Evolutionary conservation across 2,797 vertebrate species (phyloP), one percentile per base, ranked within the genome.

Genomic region (Centroberyx gerrardi): DNA sequence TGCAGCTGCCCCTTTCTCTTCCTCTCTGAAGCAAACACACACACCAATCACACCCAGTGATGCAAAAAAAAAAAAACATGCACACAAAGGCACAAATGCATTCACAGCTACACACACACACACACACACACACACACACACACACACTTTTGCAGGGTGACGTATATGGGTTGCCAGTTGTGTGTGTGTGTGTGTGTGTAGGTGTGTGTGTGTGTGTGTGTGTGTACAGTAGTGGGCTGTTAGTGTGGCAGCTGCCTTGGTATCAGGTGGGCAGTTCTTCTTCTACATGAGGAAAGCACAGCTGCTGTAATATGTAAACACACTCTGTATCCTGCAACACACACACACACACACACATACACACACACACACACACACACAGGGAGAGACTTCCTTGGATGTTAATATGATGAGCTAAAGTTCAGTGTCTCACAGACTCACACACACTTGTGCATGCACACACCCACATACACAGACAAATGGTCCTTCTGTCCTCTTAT

Each of bases 1-100:
- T 88, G 89, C 92, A 93, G 91, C 93, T 93, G 92, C 92, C 91
- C 87, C 85, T 86, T 90, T 86, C 84, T 86, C 82, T 81, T 82
- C 79, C 81, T 68, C 80, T 87, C 77, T 80, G 76, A 67, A 86
- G 80, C 75, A 84, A 82, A 65, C 87, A 82, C 76, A 89, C 78
- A 15, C 49, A 46, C 42, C 33, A 12, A 55, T 3, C 18, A 44
- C 8, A 81, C 76, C 62, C 67, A 33, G 17, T 68, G 17, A 75
- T 38, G 82, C 62, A 83, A 18, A n/a, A 22, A 76, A 78, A 83
- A 79, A 83, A 72, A 17, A 75, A 81, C 62, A 18, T 28, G 3
- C 22, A 40, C 38, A 29, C 18, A 8, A 51, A 42, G 15, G 13
- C 64, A 38, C 29, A 51, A 48, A 53, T 22, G 6, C 7, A 33